These are phyloP conservation scores for Halcyon chelicuti DNA, from an alignment of 2,797 vertebrate genomes.

Conservation along the genomic window DNA sequence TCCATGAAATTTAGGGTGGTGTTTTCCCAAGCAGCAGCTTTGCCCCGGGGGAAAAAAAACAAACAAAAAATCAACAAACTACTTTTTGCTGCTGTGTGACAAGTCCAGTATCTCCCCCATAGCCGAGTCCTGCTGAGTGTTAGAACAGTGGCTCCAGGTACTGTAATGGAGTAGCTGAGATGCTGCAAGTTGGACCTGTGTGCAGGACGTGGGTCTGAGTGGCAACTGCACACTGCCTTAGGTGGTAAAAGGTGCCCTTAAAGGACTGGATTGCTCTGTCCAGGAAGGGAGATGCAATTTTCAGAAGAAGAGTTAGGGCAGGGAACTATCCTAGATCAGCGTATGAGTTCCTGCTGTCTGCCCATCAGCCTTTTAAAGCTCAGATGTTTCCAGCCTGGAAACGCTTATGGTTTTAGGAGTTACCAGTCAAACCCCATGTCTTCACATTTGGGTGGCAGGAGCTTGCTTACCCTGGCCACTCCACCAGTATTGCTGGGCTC, in stretches of 20 bases:
- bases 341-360: not conserved
- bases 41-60: not conserved
- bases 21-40: not conserved
- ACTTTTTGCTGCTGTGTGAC: not conserved
- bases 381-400: not conserved
- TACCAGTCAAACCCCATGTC: not conserved
- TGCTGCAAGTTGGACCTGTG: not conserved
- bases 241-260: not conserved
- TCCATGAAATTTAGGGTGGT: not conserved
- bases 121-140: not conserved
- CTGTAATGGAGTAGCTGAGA: not conserved
- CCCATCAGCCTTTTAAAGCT: not conserved
- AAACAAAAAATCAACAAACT: not conserved
- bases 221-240: accelerated
- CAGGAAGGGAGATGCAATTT: not conserved
- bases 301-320: not conserved
- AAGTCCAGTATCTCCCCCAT: not conserved
- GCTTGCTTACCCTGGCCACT: not conserved
- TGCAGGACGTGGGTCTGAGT: not conserved
- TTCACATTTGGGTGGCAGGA: not conserved
- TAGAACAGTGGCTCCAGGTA: not conserved
- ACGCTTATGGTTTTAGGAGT: not conserved
- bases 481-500: not conserved
- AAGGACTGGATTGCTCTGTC: not conserved
- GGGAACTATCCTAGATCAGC: not conserved